phyloP scores from a whole-genome alignment of 2,113 vertebrate species.

The Odocoileus hemionus region DNA sequence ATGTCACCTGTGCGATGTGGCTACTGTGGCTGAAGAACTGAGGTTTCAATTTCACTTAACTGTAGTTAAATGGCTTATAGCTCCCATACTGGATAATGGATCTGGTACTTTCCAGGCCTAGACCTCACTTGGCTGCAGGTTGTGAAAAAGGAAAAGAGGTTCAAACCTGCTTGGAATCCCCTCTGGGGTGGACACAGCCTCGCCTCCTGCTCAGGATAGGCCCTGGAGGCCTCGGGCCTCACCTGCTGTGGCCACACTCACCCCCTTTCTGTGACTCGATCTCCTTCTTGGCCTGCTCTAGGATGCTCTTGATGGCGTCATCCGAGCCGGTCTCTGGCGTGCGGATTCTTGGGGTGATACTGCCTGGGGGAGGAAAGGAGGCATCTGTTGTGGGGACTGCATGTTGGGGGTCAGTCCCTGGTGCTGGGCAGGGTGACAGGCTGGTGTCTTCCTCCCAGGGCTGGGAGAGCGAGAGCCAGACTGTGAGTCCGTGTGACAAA shows the following conservation, averaged over 20 bases:
- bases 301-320: conserved; percentile 98
- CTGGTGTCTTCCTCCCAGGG: background rate
- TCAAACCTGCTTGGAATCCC: background rate
- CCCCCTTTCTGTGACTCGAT: conserved; percentile 97
- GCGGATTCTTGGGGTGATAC: conserved; percentile 98
- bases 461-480: background rate
- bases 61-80: background rate
- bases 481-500: background rate
- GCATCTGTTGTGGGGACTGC: background rate
- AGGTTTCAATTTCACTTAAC: background rate
- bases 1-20: background rate
- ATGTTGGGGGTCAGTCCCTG: background rate
- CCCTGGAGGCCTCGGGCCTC: background rate
- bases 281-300: conserved; percentile 99
- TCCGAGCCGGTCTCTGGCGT: conserved; percentile 98
- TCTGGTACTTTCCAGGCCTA: background rate
- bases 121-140: background rate
- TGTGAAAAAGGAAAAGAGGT: background rate
- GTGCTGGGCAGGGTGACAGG: background rate
- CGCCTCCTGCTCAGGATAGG: background rate
- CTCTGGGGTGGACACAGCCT: background rate
- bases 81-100: background rate
- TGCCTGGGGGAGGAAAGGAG: conserved; percentile 85
- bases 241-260: conserved; percentile 61
- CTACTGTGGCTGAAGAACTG: background rate